Evolutionary conservation across 2,797 vertebrate species (phyloP).

Genomic region (Gambelia wislizenii): DNA sequence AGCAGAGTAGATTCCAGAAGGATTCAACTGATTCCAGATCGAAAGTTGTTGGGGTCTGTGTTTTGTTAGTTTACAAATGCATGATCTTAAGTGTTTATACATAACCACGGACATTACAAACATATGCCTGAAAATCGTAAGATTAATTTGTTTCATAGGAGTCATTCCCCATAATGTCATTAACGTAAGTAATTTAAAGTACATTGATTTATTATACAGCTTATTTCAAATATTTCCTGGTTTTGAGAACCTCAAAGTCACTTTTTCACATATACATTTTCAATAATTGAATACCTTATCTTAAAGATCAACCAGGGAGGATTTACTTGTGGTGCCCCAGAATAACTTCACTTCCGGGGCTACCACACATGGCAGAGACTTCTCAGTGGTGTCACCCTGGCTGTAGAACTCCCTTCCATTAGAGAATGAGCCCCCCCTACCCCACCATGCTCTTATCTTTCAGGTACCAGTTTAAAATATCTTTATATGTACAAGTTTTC

Average conservation of each 20-base stretch:
- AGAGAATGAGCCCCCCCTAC: background rate
- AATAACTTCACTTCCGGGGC: background rate
- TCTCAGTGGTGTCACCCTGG: background rate
- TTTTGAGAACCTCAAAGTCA: background rate
- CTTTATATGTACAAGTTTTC: background rate
- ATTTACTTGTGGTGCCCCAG: background rate
- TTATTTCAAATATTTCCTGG: background rate
- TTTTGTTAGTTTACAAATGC: background rate
- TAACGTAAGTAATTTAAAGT: background rate
- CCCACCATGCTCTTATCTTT: background rate
- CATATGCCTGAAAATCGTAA: background rate
- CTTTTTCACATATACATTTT: background rate
- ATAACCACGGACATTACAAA: background rate
- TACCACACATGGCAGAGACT: background rate
- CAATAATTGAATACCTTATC: background rate
- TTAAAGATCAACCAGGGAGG: background rate
- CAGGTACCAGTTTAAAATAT: background rate
- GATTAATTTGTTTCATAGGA: conserved; percentile 1
- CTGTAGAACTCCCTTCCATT: background rate
- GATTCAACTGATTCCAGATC: too few species aligned
- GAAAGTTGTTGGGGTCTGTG: too few species aligned
- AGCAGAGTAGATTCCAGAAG: background rate
- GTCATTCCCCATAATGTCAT: background rate
- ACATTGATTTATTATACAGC: background rate
- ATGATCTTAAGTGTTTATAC: background rate